Evolutionary conservation across 2,888 invertebrate genomes (phyloP).

Genomic region (Pycnomerus fuliginosus): DNA sequence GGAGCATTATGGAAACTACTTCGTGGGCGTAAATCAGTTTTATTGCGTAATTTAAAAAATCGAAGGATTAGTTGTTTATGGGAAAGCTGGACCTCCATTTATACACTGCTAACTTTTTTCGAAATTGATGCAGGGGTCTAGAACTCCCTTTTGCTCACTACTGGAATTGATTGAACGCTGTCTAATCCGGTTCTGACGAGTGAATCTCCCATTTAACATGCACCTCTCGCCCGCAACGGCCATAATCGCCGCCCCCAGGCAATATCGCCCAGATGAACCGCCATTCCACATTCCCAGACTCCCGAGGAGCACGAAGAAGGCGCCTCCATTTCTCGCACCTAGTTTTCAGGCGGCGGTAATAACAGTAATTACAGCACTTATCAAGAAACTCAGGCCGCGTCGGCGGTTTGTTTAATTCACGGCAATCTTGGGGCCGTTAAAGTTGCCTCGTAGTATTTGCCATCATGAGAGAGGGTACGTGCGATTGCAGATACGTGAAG

Average conservation of each 20-base stretch:
- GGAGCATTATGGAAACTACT: too few relatives aligned
- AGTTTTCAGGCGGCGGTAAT: conserved; percentile 34
- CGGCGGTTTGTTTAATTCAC: conserved; percentile 48
- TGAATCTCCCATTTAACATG: conserved; percentile 42
- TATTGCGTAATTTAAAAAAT: too few relatives aligned
- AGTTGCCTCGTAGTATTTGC: conserved; percentile 43
- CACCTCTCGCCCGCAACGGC: conserved; percentile 46
- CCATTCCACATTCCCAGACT: conserved; percentile 46
- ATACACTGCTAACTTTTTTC: too few relatives aligned
- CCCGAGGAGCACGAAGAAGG: conserved; percentile 9
- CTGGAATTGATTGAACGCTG: too few relatives aligned
- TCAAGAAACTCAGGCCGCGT: conserved; percentile 37
- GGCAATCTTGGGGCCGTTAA: conserved; percentile 41
- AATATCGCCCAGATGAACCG: conserved; percentile 39
- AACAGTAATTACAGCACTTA: conserved; percentile 41
- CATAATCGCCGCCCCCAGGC: conserved; percentile 37
- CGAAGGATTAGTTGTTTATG: too few relatives aligned
- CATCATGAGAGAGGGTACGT: conserved; percentile 34
- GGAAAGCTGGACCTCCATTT: too few relatives aligned
- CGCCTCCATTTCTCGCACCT: conserved; percentile 15
- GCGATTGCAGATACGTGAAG: conserved; percentile 35
- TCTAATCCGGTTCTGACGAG: too few relatives aligned
- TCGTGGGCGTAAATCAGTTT: too few relatives aligned
- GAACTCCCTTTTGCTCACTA: too few relatives aligned
- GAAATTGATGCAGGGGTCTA: too few relatives aligned